Conservation (phyloP, 2,113 vertebrate species). For the Falcunculus frontatus region DNA sequence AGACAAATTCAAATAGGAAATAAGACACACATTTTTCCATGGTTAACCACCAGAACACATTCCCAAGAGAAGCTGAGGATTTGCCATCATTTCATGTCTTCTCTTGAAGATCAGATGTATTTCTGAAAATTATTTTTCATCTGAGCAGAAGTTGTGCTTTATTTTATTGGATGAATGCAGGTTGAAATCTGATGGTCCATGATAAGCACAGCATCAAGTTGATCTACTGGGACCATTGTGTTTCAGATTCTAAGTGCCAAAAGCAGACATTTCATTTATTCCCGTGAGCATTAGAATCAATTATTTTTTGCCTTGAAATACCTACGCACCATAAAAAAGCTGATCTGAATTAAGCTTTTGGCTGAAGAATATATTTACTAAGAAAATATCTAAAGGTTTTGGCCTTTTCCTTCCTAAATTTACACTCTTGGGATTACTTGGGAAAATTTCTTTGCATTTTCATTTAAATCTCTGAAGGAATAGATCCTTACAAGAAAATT, state of each 20-base stretch:
- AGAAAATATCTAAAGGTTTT: background rate
- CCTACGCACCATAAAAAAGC: background rate
- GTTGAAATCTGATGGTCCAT: background rate
- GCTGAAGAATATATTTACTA: background rate
- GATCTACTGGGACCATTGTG: background rate
- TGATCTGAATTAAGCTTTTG: background rate
- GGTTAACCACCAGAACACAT: conserved; percentile 23
- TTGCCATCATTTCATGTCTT: background rate
- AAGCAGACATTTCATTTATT: background rate
- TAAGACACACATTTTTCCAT: background rate
- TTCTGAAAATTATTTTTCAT: background rate
- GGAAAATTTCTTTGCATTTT: background rate
- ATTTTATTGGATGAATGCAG: background rate
- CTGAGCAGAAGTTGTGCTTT: background rate
- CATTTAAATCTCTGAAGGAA: background rate
- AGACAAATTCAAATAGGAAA: conserved; percentile 21
- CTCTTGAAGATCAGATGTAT: background rate
- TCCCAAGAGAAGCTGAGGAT: conserved; percentile 7
- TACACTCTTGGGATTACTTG: background rate
- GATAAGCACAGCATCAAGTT: background rate
- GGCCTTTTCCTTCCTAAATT: background rate
- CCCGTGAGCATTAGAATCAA: background rate
- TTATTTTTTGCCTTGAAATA: background rate
- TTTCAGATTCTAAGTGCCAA: background rate
- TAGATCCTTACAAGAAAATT: background rate